Evolutionary conservation across 2,888 invertebrate genomes (phyloP).

Genomic region (Drosophila vallismaia): DNA sequence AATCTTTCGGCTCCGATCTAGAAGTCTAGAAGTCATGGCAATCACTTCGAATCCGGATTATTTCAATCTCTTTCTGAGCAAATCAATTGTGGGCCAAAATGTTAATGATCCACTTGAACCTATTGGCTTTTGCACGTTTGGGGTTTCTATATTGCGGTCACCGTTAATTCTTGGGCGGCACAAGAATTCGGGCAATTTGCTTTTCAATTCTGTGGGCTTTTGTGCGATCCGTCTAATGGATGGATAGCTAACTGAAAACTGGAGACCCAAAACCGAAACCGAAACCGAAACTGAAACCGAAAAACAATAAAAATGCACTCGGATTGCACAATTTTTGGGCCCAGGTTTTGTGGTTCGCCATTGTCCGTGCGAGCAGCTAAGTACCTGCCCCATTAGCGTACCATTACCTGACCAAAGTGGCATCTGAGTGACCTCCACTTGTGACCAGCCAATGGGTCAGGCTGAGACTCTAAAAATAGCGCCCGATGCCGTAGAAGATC

Average conservation of each 20-base stretch:
- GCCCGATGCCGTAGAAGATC: neutral
- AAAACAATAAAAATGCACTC: slow-evolving; percentile 1
- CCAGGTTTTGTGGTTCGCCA: neutral
- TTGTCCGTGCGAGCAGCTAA: neutral
- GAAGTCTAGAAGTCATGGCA: neutral
- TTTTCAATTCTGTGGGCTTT: slow-evolving; percentile 11
- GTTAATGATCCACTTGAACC: slow-evolving; percentile 37
- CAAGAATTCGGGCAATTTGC: slow-evolving; percentile 45
- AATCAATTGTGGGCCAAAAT: slow-evolving; percentile 1
- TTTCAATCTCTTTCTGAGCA: too few species aligned
- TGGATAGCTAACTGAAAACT: slow-evolving; percentile 28
- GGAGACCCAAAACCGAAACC: slow-evolving; percentile 46
- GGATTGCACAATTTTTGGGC: neutral
- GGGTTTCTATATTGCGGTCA: slow-evolving; percentile 1
- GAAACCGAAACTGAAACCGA: slow-evolving; percentile 24
- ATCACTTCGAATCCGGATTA: too few species aligned
- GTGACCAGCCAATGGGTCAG: slow-evolving; percentile 43
- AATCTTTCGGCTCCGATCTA: neutral
- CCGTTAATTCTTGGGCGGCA: slow-evolving; percentile 67
- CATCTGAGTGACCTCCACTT: slow-evolving; percentile 38
- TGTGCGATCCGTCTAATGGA: slow-evolving; percentile 24
- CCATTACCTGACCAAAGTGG: neutral
- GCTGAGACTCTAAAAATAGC: slow-evolving; percentile 46
- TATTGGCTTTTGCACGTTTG: slow-evolving; percentile 48
- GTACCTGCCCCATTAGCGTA: slow-evolving; percentile 30